Conservation (phyloP, 2,888 invertebrate species). For the Aspidiotus rigidus region DNA sequence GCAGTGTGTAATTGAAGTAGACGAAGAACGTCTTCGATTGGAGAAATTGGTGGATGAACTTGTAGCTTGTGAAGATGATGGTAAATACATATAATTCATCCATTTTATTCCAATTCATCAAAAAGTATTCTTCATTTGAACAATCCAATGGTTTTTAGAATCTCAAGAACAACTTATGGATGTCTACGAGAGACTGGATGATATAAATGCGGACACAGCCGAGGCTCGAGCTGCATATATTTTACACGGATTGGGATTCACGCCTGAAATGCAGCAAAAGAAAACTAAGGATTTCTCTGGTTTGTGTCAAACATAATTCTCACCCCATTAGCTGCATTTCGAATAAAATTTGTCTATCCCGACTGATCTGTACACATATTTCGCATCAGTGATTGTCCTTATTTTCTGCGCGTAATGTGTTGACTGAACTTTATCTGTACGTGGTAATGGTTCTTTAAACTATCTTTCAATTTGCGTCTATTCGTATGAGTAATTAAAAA, state of each 20-base stretch:
- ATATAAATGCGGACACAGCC: slow-evolving; percentile 91
- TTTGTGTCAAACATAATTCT: slow-evolving; percentile 20
- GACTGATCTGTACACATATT: too few species aligned
- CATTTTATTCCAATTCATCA: not conserved
- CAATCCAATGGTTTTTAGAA: slow-evolving; percentile 46
- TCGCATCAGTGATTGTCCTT: too few species aligned
- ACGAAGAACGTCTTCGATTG: slow-evolving; percentile 79
- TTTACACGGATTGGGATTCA: slow-evolving; percentile 93
- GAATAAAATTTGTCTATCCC: too few species aligned
- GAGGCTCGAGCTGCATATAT: slow-evolving; percentile 90
- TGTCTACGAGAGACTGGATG: slow-evolving; percentile 93
- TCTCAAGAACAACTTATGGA: slow-evolving; percentile 94
- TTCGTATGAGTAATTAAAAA: too few species aligned
- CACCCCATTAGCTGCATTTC: too few species aligned
- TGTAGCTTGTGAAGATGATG: slow-evolving; percentile 76
- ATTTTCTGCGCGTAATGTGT: too few species aligned
- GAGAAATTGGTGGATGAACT: slow-evolving; percentile 88
- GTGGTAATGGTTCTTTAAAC: too few species aligned
- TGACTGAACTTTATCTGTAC: too few species aligned
- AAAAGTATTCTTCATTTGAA: slow-evolving; percentile 13
- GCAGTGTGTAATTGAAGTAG: slow-evolving; percentile 96
- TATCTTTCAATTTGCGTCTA: too few species aligned
- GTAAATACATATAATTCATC: slow-evolving; percentile 43
- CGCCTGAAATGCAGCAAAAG: slow-evolving; percentile 64
- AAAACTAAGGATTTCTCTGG: slow-evolving; percentile 76